These are phyloP conservation scores for Caloenas nicobarica DNA, from an alignment of 2,113 vertebrate genomes.

Conservation along the genomic window DNA sequence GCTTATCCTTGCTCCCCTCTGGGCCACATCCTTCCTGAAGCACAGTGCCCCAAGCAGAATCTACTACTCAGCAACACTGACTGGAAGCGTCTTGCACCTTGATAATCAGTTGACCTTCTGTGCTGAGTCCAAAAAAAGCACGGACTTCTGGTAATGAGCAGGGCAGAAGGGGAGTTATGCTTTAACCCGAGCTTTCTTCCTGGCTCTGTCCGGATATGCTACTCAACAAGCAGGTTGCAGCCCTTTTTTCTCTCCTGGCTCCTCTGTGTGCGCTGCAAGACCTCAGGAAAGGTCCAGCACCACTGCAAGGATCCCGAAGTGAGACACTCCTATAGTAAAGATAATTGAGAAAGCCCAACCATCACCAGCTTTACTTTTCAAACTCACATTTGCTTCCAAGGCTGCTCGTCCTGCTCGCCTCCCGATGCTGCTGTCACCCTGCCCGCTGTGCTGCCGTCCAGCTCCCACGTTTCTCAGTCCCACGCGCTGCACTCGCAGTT, in stretches of 20 bases:
- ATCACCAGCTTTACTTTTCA: not conserved
- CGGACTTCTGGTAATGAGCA: not conserved
- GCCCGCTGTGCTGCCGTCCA: not conserved
- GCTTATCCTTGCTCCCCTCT: not conserved
- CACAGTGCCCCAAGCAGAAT: not conserved
- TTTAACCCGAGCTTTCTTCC: not conserved
- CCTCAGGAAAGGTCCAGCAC: not conserved
- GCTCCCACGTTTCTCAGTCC: not conserved
- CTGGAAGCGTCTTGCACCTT: not conserved
- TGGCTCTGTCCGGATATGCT: not conserved
- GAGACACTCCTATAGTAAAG: not conserved
- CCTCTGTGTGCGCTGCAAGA: not conserved
- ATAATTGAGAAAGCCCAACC: not conserved
- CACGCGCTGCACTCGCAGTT: accelerated
- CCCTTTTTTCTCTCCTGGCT: not conserved
- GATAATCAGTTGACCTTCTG: not conserved
- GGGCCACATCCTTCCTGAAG: not conserved
- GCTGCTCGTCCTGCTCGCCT: accelerated
- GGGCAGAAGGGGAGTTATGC: not conserved
- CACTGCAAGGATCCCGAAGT: not conserved
- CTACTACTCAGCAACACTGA: not conserved
- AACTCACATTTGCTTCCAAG: not conserved
- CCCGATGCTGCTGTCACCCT: not conserved
- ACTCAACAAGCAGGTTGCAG: not conserved
- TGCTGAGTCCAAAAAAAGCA: not conserved